Conservation (phyloP, 53 echinoderm and acorn worm genomes). For the Holothuria leucospilota region DNA sequence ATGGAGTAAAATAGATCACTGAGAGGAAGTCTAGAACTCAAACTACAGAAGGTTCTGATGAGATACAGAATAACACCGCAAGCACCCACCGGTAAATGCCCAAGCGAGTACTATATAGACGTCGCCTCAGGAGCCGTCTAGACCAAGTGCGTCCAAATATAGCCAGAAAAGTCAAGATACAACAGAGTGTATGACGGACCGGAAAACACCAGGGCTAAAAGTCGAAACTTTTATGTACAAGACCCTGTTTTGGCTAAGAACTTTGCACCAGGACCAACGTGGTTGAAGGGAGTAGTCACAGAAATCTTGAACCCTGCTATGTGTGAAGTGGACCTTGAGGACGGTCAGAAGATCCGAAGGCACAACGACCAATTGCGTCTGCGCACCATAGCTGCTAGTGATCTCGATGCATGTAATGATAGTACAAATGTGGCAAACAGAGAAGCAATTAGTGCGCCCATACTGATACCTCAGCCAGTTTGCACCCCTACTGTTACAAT, state of each 20-base stretch:
- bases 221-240: too few species aligned
- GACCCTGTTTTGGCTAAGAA: conserved; percentile 65
- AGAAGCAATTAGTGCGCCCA: neutral
- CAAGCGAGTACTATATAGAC: conserved; percentile 62
- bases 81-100: conserved; percentile 51
- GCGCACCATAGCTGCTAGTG: neutral
- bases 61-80: conserved; percentile 65
- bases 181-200: neutral
- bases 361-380: conserved; percentile 58
- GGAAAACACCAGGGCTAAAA: neutral
- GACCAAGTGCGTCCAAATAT: conserved; percentile 52
- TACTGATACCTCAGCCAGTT: conserved; percentile 8
- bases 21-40: conserved; percentile 37
- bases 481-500: neutral
- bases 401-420: neutral
- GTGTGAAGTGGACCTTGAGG: conserved; percentile 44
- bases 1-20: conserved; percentile 33
- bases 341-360: conserved; percentile 54
- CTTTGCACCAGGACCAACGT: conserved; percentile 65
- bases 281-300: conserved; percentile 52
- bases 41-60: conserved; percentile 59
- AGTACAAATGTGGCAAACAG: conserved; percentile 1
- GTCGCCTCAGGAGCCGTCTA: conserved; percentile 41
- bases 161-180: conserved; percentile 18
- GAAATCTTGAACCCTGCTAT: conserved; percentile 38